A percentile compares a stretch with the other conserved stretches of the same genome.
These are phyloP conservation scores for Sminthurinus signatus DNA, from an alignment of 1,140 invertebrate species.

Conservation along the genomic window DNA sequence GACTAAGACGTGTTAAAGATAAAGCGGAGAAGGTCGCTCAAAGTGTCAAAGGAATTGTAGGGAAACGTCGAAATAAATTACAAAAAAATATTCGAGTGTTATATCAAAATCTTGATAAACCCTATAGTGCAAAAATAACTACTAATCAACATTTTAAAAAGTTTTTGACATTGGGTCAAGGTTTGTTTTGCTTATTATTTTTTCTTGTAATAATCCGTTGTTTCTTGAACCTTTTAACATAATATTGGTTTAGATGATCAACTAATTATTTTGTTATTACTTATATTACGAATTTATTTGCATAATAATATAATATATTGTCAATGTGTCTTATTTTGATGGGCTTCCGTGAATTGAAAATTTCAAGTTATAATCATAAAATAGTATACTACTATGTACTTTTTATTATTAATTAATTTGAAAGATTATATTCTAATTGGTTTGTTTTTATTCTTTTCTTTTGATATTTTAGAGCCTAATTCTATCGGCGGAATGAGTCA, in stretches of 20 bases:
- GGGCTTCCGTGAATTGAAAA: not conserved
- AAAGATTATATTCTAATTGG: not conserved
- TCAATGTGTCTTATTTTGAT: no score
- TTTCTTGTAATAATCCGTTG: not conserved
- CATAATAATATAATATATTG: no score
- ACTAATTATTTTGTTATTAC: no score
- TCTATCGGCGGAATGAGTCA: conserved; percentile 26
- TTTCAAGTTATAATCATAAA: not conserved
- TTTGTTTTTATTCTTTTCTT: conserved; percentile 8
- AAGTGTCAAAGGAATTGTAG: conserved; percentile 33
- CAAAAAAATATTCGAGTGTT: conserved; percentile 33
- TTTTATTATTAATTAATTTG: not conserved
- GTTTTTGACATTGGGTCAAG: conserved; percentile 39
- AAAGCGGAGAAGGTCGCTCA: conserved; percentile 29
- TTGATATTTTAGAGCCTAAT: conserved; percentile 21
- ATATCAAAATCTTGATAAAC: conserved; percentile 41
- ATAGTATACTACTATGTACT: no score
- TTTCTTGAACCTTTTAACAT: no score
- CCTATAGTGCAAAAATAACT: conserved; percentile 37
- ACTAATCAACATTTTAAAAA: conserved; percentile 35
- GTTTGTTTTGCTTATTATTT: conserved; percentile 8
- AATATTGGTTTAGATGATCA: no score
- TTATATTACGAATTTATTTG: no score
- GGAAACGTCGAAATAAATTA: conserved; percentile 22
- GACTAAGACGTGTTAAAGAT: conserved; percentile 21